Evolutionary conservation across 2,888 invertebrate genomes (phyloP).

Genomic region (Frankliniella intonsa): DNA sequence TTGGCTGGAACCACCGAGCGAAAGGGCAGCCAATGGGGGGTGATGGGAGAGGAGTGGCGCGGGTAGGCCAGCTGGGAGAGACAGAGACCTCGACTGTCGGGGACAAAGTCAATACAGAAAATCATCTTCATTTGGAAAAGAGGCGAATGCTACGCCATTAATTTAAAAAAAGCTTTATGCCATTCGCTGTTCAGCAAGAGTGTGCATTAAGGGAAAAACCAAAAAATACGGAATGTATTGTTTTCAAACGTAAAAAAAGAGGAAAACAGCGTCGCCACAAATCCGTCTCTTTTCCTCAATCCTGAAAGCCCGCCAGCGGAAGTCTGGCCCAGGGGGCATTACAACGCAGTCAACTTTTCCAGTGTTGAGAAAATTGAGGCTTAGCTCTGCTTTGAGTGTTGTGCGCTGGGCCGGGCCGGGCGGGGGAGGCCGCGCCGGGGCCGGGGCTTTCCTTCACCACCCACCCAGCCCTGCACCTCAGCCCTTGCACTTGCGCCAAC

Average conservation of each 20-base stretch:
- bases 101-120: background rate
- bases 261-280: too few relatives aligned
- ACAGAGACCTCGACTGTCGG: background rate
- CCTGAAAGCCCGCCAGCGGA: too few relatives aligned
- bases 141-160: too few relatives aligned
- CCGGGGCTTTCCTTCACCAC: background rate
- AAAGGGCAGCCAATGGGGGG: background rate
- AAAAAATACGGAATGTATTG: too few relatives aligned
- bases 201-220: too few relatives aligned
- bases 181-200: too few relatives aligned
- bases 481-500: background rate
- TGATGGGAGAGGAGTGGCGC: background rate
- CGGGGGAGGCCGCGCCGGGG: background rate
- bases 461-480: background rate
- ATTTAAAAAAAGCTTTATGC: too few relatives aligned
- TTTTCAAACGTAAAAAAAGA: too few relatives aligned
- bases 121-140: background rate
- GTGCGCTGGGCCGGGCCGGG: background rate
- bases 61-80: background rate
- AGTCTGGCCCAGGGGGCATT: background rate
- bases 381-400: constrained; percentile 1
- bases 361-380: constrained; percentile 15
- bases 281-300: too few relatives aligned
- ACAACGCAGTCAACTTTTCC: background rate
- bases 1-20: background rate